Base-by-base conservation (phyloP, 2,888 invertebrate species). In the Lasioglossum malachurum region DNA sequence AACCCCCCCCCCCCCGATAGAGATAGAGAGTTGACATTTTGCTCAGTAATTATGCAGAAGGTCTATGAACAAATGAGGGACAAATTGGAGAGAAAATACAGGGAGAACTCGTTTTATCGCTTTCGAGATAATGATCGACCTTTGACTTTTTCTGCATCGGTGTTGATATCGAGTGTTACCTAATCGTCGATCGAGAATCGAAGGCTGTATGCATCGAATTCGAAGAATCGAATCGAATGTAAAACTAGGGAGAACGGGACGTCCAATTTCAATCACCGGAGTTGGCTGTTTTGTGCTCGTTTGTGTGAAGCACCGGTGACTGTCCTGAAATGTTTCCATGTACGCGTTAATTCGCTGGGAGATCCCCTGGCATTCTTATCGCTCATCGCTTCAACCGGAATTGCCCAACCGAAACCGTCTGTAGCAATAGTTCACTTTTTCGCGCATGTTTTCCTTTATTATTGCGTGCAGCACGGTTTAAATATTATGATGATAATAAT, bases 221-320 rank as follows among this genome's bases (percentile, higher is more conserved):
- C 83, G 82, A 86, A 86, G 85, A 84, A 89, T 86, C 86, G 84
- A 84, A 81, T 86, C 57, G 77, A 77, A 23, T 82, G 41, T 10
- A 10, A 41, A 80, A 72, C 64, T 35, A 74, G 64, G 85, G 83
- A 88, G 87, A 88, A 87, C 81, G 80, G 80, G 78, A 85, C 87
- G 81, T 73, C 81, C 80, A 81, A 44, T 49, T 83, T 83, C 64
- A 72, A 83, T 88, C 87, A 80, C 87, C 81, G 79, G 72, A 35
- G 31, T 19, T 27, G 2, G 19, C 16, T 31, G 16, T 69, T 75
- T 60, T 73, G 84, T 74, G 19, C 75, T 31, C 64, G 69, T 67
- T 75, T 78, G 49, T 35, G 72, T 67, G 23, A 67, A n/a, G 5
- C 49, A n/a, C 38, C 64, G 27, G 35, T 35, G 75, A 78, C 78